Evolutionary conservation across 2,888 invertebrate genomes (phyloP), one percentile per base, ranked within the genome.

Genomic region (Drosophila leonis): DNA sequence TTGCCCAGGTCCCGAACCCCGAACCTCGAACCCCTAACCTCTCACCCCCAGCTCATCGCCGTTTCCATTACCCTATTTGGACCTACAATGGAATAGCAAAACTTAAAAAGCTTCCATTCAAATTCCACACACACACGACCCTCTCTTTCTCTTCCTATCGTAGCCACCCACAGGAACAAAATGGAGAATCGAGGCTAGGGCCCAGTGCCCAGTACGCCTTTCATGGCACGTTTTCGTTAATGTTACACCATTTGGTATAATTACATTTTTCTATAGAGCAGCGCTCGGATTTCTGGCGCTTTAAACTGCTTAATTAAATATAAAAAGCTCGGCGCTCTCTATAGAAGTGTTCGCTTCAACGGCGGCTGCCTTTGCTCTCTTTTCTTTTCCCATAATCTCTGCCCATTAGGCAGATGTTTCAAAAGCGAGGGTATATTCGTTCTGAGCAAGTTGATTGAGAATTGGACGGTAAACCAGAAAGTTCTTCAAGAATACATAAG

Each of bases 201-300:
- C 13, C 12, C 42, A 29, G 41, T 61, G 35, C 18, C 27, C 59
- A 46, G 59, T 52, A 49, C 18, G 59, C 37, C 55, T 77, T 75
- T 72, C 52, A 61, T 46, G 56, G 63, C 70, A 72, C 76, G 76
- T 81, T 83, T 85, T 77, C 73, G 82, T 86, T 82, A 83, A 83
- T 83, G 83, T 82, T 82, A 77, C 83, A 86, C 77, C 83, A 86
- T 82, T 86, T 82, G 82, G 69, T 69, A 73, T 83, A 83, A 83
- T 83, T 83, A 83, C 83, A 80, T 82, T 83, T 85, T 78, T 78
- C 78, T 63, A 83, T 81, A 68, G 72, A 67, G 62, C 64, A 57
- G 29, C n/a, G 52, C 54, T 65, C 49, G 59, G 48, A 63, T 49
- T 64, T 54, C 33, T 27, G 33, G 39, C 29, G 41, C 59, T 60